Base-by-base conservation (phyloP, 2,113 vertebrate genomes). In the Bombycilla garrulus region DNA sequence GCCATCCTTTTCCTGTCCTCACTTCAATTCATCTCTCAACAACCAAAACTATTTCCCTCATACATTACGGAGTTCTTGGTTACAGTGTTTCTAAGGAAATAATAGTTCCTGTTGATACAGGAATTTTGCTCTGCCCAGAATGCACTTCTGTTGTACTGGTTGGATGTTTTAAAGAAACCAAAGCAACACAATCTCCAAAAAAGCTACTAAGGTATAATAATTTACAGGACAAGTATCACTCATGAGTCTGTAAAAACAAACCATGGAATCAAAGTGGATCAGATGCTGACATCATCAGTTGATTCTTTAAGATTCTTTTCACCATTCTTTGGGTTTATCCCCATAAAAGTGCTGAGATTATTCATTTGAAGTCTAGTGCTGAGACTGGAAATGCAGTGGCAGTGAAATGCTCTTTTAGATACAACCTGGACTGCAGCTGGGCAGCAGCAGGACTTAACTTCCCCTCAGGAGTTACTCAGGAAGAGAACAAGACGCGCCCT, bases 101-200 rank as follows among this genome's bases (percentile, higher is more conserved):
- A 69, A 44, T 25, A 76, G 69, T 17, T 50, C 38, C 28, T 26
- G 31, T 28, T 62, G 26, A 78, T 61, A n/a, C 0, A 2, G 58
- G 20, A 70, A 45, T 47, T 83, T 28, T 61, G 15, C 14, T 48
- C 57, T 42, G 45, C 53, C 36, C 11, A 61, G 36, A 92, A 77
- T 0, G 4, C 10, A 23, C 8, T 14, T 22, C 73, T 7, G 2
- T 45, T 62, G 13, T 15, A 67, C 9, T 38, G 31, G 6, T 1
- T 60, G 29, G 44, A 56, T 31, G 15, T 22, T 56, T 38, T 57
- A 19, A 84, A 88, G 35, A 54, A 71, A 57, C 12, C 35, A 76
- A 40, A 86, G 33, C 36, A 60, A 53, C 24, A 21, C 2, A 1
- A 44, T 25, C 25, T 57, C 26, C 42, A 60, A 33, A 53, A 21